Evolutionary conservation across 2,113 vertebrate genomes (phyloP).

Genomic region (Plecturocebus donacophilus): DNA sequence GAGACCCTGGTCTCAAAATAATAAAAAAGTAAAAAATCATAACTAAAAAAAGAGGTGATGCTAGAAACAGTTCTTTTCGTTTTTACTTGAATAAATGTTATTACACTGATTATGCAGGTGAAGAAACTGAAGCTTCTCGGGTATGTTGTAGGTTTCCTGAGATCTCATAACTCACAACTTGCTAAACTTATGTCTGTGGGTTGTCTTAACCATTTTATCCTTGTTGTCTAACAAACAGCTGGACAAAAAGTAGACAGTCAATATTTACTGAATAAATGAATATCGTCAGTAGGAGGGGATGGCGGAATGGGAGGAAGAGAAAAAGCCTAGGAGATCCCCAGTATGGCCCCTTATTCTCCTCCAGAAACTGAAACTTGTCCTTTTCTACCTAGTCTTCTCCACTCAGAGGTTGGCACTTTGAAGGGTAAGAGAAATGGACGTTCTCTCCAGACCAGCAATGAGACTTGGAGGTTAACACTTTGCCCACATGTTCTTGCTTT

Average conservation of each 20-base stretch:
- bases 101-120: not conserved
- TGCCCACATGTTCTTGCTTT: not conserved
- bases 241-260: not conserved
- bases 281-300: fast-evolving
- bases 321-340: too few relatives aligned
- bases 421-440: not conserved
- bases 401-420: not conserved
- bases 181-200: not conserved
- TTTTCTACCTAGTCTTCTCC: not conserved
- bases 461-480: not conserved
- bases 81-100: not conserved
- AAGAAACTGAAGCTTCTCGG: not conserved
- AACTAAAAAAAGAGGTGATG: not conserved
- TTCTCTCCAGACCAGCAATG: not conserved
- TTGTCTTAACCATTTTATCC: not conserved
- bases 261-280: not conserved
- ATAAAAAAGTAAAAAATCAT: too few relatives aligned
- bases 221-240: not conserved
- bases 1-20: too few relatives aligned
- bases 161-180: not conserved
- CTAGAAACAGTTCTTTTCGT: not conserved
- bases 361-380: not conserved
- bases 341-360: not conserved
- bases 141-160: not conserved
- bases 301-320: not conserved